phyloP scores from a whole-genome alignment of 2,113 vertebrate species.

The Talpa occidentalis region DNA sequence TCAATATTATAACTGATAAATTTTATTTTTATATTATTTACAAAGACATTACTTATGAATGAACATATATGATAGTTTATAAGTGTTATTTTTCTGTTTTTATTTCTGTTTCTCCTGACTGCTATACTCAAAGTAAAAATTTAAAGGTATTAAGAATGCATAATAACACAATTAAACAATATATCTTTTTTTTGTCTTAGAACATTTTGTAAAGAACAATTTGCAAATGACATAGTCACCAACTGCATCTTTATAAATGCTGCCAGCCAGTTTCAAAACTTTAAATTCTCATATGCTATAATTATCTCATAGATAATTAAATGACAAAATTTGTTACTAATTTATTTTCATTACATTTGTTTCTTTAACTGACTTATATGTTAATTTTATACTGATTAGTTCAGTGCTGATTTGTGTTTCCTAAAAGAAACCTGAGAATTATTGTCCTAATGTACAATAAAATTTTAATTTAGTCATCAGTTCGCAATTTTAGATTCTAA shows the following conservation, averaged over 20 bases:
- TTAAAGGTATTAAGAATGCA: background rate
- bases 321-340: slow-evolving; percentile 67
- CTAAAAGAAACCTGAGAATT: slow-evolving; percentile 20
- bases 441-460: background rate
- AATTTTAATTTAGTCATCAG: slow-evolving; percentile 48
- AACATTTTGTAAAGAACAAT: background rate
- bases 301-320: slow-evolving; percentile 75
- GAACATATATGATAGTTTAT: background rate
- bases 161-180: slow-evolving; percentile 10
- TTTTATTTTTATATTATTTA: background rate
- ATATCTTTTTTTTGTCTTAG: slow-evolving; percentile 47
- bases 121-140: slow-evolving; percentile 56
- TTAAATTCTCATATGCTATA: slow-evolving; percentile 55
- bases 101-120: background rate
- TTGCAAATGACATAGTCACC: slow-evolving; percentile 1
- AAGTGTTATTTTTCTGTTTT: slow-evolving; percentile 5
- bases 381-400: slow-evolving; percentile 58
- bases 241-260: slow-evolving; percentile 66
- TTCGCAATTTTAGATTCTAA: slow-evolving; percentile 50
- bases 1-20: slow-evolving; percentile 11
- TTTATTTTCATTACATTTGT: slow-evolving; percentile 77
- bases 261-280: slow-evolving; percentile 48
- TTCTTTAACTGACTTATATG: slow-evolving; percentile 56
- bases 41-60: no score
- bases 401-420: slow-evolving; percentile 39